Evolutionary conservation across 2,797 vertebrate species (phyloP), one percentile per base, ranked within the genome.

Genomic region (Malurus splendens): DNA sequence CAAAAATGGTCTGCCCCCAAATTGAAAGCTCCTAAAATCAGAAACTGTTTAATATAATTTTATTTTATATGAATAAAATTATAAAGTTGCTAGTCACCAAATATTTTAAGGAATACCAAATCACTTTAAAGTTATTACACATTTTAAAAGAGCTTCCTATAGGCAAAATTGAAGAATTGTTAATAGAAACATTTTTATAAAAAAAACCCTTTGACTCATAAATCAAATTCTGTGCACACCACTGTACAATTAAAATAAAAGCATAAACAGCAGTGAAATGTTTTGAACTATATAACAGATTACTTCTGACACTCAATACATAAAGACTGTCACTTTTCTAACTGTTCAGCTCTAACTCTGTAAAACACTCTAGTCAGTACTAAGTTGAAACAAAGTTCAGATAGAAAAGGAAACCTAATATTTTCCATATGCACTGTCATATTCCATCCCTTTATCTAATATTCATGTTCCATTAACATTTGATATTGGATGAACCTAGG

Each of bases 361-460:
- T 56, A 90, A 90, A 96, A 97, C 95, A 97, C 85, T 86, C 17
- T n/a, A 93, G 72, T 87, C 15, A 75, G 74, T 92, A 72, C 78
- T 75, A 86, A 91, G 80, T 86, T 82, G 78, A 94, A 96, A 93
- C 42, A 88, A 86, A 93, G 17, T 85, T 94, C 52, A 27, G 13
- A 92, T 78, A 89, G 91, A 94, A 88, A 91, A 92, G 92, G 90
- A 95, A 94, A 89, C 96, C 96, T 96, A 96, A 95, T 97, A 97
- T 97, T 97, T 97, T 97, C 97, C 97, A 97, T 97, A 97, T 97
- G 97, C 97, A 95, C 97, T 97, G 97, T 95, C 97, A 97, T 97
- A 96, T 94, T 96, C 96, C 97, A 97, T 97, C 94, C 85, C 93
- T 96, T 96, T 96, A 32, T 96, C 96, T 97, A 95, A 96, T 97